Percentiles rank a stretch among this genome's conserved stretches.
Conservation (phyloP, 2,113 vertebrate species). For the Bombycilla garrulus region DNA sequence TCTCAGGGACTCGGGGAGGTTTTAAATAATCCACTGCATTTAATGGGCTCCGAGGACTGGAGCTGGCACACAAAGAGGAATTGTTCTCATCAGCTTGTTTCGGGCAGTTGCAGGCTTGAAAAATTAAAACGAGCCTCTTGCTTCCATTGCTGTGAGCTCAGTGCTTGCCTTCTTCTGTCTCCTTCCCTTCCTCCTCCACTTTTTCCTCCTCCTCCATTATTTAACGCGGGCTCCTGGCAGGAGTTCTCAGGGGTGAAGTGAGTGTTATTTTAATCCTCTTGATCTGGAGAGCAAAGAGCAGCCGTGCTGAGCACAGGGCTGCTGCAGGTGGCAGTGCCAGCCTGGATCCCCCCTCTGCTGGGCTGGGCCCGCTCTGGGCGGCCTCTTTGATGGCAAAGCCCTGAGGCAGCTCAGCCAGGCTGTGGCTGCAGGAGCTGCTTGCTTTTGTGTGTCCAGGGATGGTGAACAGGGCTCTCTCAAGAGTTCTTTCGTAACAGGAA, state of each 20-base stretch:
- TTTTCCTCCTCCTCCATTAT: neutral
- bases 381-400: neutral
- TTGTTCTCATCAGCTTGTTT: neutral
- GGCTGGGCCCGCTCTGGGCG: accelerated
- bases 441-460: neutral
- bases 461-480: conserved; percentile 18
- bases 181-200: neutral
- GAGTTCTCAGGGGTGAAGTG: neutral
- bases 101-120: neutral
- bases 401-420: neutral
- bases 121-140: neutral
- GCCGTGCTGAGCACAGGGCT: neutral
- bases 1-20: neutral
- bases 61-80: neutral
- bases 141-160: neutral
- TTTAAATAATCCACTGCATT: neutral
- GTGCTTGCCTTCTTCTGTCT: neutral
- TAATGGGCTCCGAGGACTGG: neutral
- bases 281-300: neutral
- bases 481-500: conserved; percentile 28
- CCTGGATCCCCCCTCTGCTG: neutral
- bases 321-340: neutral
- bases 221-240: neutral
- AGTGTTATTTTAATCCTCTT: neutral
- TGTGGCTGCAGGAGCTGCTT: neutral